Base-by-base conservation (phyloP, 2,888 invertebrate species). In the Zygothrica quintamaculata region DNA sequence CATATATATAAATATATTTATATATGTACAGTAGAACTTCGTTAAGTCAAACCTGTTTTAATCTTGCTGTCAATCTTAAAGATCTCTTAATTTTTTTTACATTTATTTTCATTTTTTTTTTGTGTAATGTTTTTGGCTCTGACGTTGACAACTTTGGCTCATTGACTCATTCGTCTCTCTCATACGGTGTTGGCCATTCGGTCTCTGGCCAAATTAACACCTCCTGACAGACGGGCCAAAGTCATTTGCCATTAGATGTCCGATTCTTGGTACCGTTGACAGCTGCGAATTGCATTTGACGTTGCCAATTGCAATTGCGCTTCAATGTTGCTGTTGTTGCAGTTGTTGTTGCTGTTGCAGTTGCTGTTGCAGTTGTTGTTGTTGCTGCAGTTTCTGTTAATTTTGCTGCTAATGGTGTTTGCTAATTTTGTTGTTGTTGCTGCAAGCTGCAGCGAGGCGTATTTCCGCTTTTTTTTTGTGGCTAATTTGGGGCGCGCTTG, bases 191-290 rank as follows among this genome's bases (percentile, higher is more conserved):
- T n/a, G n/a, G n/a, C n/a, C n/a, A n/a, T n/a, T n/a, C n/a, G n/a
- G n/a, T n/a, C n/a, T n/a, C 18, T 22, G 18, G 31, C 31, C 31
- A 67, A 67, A 37, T 12, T 12, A 71, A 61, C 66, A 39, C 33
- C 12, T 26, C 3, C 3, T 36, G 53, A 57, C 65, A 50, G 66
- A 57, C 69, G 47, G 70, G 43, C 65, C 51, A 69, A 64, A 79
- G 69, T 70, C 80, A 82, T 82, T 80, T 82, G 79, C 72, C 75
- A 80, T 84, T 75, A 80, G 80, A 64, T 73, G 77, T 72, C 62
- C 67, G 34, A 67, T 67, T 73, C 55, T 81, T 48, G 40, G 57
- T 34, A 46, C 60, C 47, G 61, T 59, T 82, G 80, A 82, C 80
- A 79, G 78, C 59, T 48, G 57, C 67, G 57, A 68, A 57, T 67